Base-by-base conservation (phyloP, 2,797 vertebrate species). In the Gymnodraco acuticeps region DNA sequence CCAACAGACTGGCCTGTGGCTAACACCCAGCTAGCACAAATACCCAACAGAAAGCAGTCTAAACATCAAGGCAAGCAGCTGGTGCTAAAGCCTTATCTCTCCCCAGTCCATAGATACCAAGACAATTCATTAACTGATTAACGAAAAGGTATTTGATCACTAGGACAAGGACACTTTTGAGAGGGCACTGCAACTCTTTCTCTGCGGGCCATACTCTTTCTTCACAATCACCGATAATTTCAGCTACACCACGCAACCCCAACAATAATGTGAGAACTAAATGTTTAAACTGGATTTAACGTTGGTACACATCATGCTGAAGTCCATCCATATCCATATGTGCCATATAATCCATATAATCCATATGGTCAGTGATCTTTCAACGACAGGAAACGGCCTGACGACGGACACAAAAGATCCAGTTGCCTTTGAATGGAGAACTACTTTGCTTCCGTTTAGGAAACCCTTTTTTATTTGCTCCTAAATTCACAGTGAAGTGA, bases 61-160 rank as follows among this genome's bases (percentile, higher is more conserved):
- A 51, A 79, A 87, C 68, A 71, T 73, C 4, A 50, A 83, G 51
- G 47, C 55, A 75, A 56, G 56, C 73, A 78, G 76, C 59, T 77
- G 64, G 23, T 54, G 50, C 45, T 55, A 12, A 53, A 73, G 46
- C 61, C 63, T 77, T 58, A 83, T 91, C 76, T 60, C 19, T 62
- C 48, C 47, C 51, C 64, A 72, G 46, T 64, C 72, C 52, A 67
- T 33, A 64, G 73, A 82, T 55, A 72, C 42, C 42, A 19, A 48
- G 41, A 43, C 56, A 79, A 83, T 81, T 81, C 56, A 88, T 86
- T 89, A 88, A 68, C 75, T 64, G 63, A 80, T 84, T 83, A 78
- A 58, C 15, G 42, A 62, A 42, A 52, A 52, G 38, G 23, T 53
- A 61, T 73, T 70, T 69, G 70, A 84, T 86, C 50, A 75, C 17